phyloP scores from a whole-genome alignment of 2,888 invertebrate species.

The Drosophila suboccidentalis region DNA sequence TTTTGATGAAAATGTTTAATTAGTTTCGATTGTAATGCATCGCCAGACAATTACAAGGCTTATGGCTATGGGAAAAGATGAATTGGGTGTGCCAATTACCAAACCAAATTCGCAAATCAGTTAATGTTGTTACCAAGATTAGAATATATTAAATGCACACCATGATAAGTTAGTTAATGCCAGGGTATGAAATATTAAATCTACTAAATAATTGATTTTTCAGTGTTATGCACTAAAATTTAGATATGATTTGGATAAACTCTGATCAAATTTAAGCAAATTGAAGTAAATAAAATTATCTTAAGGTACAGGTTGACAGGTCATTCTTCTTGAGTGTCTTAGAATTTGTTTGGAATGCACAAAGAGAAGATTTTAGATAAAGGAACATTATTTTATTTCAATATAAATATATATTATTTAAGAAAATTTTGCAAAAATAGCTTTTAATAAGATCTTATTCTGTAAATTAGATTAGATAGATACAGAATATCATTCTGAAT shows the following conservation, averaged over 20 bases:
- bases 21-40: constrained; percentile 34
- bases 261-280: background rate
- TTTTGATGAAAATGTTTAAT: constrained; percentile 48
- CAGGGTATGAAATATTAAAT: background rate
- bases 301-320: too few species aligned
- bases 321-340: background rate
- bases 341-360: too few species aligned
- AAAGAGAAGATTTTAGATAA: too few species aligned
- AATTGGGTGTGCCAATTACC: constrained; percentile 12
- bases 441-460: too few species aligned
- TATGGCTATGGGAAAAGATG: constrained; percentile 16
- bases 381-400: too few species aligned
- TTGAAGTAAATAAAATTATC: background rate
- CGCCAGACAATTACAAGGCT: constrained; percentile 30
- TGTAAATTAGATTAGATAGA: too few species aligned
- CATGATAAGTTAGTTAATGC: background rate
- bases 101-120: background rate
- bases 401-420: too few species aligned
- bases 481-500: background rate
- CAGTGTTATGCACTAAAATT: background rate
- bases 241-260: background rate
- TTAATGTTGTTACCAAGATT: background rate
- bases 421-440: too few species aligned
- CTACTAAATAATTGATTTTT: background rate
- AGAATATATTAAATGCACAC: background rate